Evolutionary conservation across 2,888 invertebrate species (phyloP).

Genomic region (Eumerus sabulonum): DNA sequence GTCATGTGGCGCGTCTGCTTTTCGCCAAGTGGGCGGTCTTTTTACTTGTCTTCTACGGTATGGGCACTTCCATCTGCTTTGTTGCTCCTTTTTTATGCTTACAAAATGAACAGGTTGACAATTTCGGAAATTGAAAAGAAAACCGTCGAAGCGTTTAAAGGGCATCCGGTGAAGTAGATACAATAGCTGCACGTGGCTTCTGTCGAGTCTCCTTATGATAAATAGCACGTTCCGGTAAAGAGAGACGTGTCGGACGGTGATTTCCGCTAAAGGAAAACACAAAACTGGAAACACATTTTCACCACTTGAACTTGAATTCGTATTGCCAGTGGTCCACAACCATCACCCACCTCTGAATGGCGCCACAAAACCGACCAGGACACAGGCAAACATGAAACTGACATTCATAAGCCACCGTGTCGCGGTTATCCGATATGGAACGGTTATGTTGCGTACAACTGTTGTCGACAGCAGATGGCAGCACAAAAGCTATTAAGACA

Average conservation of each 20-base stretch:
- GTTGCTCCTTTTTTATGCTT: conserved; percentile 15
- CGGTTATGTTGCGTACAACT: conserved; percentile 7
- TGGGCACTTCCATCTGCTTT: conserved; percentile 51
- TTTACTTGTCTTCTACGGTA: conserved; percentile 65
- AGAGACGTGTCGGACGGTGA: conserved; percentile 37
- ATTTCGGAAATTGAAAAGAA: conserved; percentile 69
- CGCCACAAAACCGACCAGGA: conserved; percentile 44
- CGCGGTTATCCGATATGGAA: conserved; percentile 33
- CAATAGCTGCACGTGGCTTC: conserved; percentile 63
- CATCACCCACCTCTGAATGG: conserved; percentile 31
- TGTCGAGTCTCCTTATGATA: conserved; percentile 33
- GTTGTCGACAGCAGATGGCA: conserved; percentile 53
- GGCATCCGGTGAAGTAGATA: conserved; percentile 27
- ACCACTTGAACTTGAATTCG: no score
- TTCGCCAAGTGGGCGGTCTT: conserved; percentile 49
- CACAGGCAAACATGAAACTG: conserved; percentile 24
- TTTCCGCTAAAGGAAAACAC: conserved; percentile 7
- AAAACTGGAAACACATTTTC: no score
- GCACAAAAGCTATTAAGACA: conserved; percentile 53
- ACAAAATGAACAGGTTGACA: conserved; percentile 63
- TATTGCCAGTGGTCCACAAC: conserved; percentile 18
- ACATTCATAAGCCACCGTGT: conserved; percentile 24
- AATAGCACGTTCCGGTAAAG: conserved; percentile 46
- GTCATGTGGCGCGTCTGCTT: conserved; percentile 58
- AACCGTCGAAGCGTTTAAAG: conserved; percentile 67